Percentiles rank a stretch among this genome's conserved stretches.
phyloP scores from a whole-genome alignment of 1,140 invertebrate species.

The Tetramorium alpestre region DNA sequence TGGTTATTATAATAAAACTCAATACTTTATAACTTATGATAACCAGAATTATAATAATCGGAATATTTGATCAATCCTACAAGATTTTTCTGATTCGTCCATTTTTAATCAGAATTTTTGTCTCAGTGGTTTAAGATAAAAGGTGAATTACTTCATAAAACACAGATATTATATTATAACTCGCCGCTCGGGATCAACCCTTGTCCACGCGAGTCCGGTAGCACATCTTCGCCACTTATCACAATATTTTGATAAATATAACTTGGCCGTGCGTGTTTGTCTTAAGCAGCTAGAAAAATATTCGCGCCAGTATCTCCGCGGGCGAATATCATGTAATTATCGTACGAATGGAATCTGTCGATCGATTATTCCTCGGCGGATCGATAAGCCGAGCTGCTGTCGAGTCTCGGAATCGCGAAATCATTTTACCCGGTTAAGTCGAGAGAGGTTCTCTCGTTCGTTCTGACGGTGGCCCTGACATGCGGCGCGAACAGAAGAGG shows the following conservation, averaged over 20 bases:
- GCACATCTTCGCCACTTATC: conserved; percentile 73
- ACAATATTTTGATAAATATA: conserved; percentile 86
- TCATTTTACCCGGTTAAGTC: conserved; percentile 76
- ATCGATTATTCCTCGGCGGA: conserved; percentile 10
- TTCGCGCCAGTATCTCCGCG: conserved; percentile 70
- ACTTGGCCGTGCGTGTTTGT: conserved; percentile 83
- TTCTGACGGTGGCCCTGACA: conserved; percentile 62
- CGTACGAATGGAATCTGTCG: neutral
- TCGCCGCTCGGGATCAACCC: neutral
- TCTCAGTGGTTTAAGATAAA: neutral
- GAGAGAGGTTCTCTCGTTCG: conserved; percentile 63
- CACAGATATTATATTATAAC: neutral
- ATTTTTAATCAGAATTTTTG: too few species aligned
- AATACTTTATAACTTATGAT: too few species aligned
- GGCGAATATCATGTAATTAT: conserved; percentile 25
- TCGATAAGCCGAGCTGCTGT: neutral
- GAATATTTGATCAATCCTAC: too few species aligned
- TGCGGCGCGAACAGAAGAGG: conserved; percentile 70
- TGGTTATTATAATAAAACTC: too few species aligned
- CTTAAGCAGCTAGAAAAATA: conserved; percentile 83
- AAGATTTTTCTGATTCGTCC: too few species aligned
- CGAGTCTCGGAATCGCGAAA: conserved; percentile 68
- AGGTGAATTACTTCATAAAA: neutral
- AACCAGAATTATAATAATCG: too few species aligned
- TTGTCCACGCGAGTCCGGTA: neutral